Conservation (phyloP, 2,888 invertebrate genomes). For the Mermis nigrescens region DNA sequence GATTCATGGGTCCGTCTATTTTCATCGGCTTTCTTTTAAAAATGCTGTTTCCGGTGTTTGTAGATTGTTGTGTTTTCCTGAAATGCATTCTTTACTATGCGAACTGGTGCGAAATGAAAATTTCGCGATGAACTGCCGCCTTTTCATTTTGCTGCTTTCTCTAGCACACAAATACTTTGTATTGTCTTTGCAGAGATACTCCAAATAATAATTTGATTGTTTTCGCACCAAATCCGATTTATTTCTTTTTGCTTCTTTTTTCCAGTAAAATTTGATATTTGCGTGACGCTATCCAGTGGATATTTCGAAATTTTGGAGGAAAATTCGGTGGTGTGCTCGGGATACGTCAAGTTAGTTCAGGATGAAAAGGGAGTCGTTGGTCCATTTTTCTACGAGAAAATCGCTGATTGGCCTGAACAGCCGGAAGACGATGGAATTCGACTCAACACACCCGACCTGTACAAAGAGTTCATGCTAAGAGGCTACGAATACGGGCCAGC, state of each 20-base stretch:
- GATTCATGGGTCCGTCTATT: no score
- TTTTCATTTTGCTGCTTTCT: no score
- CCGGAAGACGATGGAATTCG: conserved; percentile 18
- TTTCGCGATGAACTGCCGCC: no score
- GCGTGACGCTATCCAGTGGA: conserved; percentile 27
- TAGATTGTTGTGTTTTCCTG: no score
- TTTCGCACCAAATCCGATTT: no score
- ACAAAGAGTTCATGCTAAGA: conserved; percentile 30
- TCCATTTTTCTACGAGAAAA: conserved; percentile 28
- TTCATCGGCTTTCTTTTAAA: no score
- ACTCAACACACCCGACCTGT: conserved; percentile 28
- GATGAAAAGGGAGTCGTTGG: conserved; percentile 17
- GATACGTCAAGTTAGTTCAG: conserved; percentile 28
- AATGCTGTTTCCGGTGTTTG: no score
- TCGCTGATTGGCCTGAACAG: conserved; percentile 8
- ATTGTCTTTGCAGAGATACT: no score
- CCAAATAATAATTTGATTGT: no score
- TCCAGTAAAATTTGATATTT: conserved; percentile 1
- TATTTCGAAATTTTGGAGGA: conserved; percentile 29
- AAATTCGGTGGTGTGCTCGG: conserved; percentile 27
- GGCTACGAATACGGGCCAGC: conserved; percentile 30
- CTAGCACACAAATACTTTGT: no score
- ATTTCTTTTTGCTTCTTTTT: conserved; percentile 9
- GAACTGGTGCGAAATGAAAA: no score
- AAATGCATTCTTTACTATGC: no score